Percentiles rank a stretch among this genome's conserved stretches.
These are phyloP conservation scores for Haemorhous mexicanus DNA, from an alignment of 2,113 vertebrate species.

Conservation along the genomic window DNA sequence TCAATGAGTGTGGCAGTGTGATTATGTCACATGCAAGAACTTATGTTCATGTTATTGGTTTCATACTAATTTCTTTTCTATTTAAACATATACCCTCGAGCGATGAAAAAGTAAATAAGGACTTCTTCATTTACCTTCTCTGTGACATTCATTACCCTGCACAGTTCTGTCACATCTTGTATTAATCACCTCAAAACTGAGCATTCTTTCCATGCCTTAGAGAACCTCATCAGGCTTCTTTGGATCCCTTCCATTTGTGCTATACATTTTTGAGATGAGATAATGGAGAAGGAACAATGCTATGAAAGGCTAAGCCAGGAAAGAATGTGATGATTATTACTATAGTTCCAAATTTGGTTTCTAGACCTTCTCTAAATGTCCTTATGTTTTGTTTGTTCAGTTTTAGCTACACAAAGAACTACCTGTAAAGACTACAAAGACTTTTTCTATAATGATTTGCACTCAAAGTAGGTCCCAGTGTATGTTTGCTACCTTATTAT, in stretches of 20 bases:
- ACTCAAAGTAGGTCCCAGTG: not conserved
- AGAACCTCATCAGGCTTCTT: not conserved
- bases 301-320: not conserved
- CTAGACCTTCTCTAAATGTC: not conserved
- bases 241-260: not conserved
- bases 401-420: not conserved
- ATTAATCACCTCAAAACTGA: not conserved
- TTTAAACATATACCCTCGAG: not conserved
- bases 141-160: not conserved
- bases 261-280: not conserved
- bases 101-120: not conserved
- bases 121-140: not conserved
- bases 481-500: not conserved
- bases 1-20: not conserved
- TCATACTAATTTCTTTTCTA: not conserved
- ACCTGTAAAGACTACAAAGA: not conserved
- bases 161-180: not conserved
- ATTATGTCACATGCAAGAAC: not conserved
- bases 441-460: not conserved
- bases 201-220: not conserved
- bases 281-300: not conserved
- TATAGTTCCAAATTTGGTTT: not conserved
- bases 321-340: not conserved
- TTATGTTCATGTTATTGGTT: rapidly evolving
- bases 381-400: not conserved